phyloP scores from a whole-genome alignment of 2,888 invertebrate species.

The Microctonus brassicae region DNA sequence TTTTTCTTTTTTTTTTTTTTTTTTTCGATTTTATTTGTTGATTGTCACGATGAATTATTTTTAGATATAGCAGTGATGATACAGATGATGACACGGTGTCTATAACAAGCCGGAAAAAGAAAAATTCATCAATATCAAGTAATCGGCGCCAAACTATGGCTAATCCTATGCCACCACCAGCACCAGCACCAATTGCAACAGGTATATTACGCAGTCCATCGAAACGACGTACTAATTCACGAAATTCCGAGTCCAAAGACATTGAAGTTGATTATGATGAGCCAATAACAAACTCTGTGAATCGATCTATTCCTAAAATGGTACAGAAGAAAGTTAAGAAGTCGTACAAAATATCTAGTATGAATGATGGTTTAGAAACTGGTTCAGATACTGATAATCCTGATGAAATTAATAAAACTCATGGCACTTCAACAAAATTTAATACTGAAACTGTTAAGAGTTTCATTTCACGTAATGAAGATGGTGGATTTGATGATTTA shows the following conservation, averaged over 20 bases:
- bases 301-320: slow-evolving; percentile 48
- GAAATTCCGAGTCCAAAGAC: slow-evolving; percentile 54
- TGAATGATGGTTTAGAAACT: slow-evolving; percentile 77
- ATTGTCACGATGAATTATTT: not conserved
- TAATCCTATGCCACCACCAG: slow-evolving; percentile 67
- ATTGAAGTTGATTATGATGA: slow-evolving; percentile 45
- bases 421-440: slow-evolving; percentile 49
- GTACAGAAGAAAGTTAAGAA: slow-evolving; percentile 55
- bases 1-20: no score
- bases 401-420: slow-evolving; percentile 52
- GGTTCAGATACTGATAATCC: slow-evolving; percentile 79
- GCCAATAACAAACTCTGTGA: slow-evolving; percentile 44
- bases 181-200: slow-evolving; percentile 41
- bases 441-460: slow-evolving; percentile 45
- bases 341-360: slow-evolving; percentile 57
- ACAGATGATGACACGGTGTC: slow-evolving; percentile 65
- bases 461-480: slow-evolving; percentile 31
- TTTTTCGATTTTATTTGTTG: not conserved
- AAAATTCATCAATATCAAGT: slow-evolving; percentile 71
- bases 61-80: slow-evolving; percentile 71
- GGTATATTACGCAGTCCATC: slow-evolving; percentile 51
- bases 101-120: slow-evolving; percentile 69
- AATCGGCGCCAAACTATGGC: slow-evolving; percentile 67
- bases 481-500: slow-evolving; percentile 43
- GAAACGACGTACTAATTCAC: slow-evolving; percentile 52